Evolutionary conservation across 2,797 vertebrate genomes (phyloP).

Genomic region (Onychomys leucogaster): DNA sequence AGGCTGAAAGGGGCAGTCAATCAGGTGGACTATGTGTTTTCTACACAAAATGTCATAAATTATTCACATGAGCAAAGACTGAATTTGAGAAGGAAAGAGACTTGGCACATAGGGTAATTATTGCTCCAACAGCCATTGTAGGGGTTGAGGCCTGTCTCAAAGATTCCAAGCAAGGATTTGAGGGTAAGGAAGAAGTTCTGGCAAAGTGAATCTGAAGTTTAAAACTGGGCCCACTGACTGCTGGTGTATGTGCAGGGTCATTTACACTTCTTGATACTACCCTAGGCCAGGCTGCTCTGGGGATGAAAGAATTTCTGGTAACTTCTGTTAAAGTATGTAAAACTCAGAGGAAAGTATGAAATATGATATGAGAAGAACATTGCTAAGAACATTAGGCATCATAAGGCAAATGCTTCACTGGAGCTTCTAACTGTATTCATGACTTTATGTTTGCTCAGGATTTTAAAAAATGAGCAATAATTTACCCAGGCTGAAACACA

Average conservation of each 20-base stretch:
- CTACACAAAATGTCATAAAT: conserved; percentile 75
- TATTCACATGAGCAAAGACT: conserved; percentile 72
- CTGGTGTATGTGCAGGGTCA: background rate
- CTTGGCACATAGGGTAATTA: conserved; percentile 66
- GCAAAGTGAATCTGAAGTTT: conserved; percentile 58
- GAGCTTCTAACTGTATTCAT: conserved; percentile 25
- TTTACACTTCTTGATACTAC: conserved; percentile 22
- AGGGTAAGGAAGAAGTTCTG: conserved; percentile 55
- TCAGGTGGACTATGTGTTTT: conserved; percentile 74
- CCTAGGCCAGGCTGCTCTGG: background rate
- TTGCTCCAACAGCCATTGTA: conserved; percentile 55
- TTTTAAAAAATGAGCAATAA: conserved; percentile 26
- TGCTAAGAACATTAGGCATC: conserved; percentile 35
- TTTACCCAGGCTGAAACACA: conserved; percentile 27
- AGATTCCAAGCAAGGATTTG: conserved; percentile 57
- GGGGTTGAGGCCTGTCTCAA: conserved; percentile 55
- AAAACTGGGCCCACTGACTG: conserved; percentile 51
- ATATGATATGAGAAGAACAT: conserved; percentile 56
- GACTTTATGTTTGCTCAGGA: conserved; percentile 52
- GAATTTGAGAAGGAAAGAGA: conserved; percentile 76
- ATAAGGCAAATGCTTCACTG: conserved; percentile 25
- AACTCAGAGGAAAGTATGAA: conserved; percentile 63
- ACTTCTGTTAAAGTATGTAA: conserved; percentile 59
- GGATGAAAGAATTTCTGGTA: conserved; percentile 44
- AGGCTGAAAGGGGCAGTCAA: conserved; percentile 77